Base-by-base conservation (phyloP, 2,888 invertebrate genomes). In the Volucella inflata region DNA sequence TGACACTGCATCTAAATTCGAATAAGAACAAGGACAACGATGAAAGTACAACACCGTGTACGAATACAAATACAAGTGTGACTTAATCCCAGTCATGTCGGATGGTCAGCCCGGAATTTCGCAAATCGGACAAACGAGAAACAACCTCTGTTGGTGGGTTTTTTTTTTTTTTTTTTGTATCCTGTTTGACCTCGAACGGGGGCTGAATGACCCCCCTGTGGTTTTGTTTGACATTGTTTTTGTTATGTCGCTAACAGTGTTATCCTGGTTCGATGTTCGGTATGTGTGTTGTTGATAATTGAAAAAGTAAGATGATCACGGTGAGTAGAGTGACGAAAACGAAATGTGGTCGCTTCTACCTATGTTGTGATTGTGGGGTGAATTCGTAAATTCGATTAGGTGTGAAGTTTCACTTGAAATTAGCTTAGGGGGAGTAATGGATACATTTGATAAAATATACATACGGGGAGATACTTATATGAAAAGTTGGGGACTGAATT, bases 261-360 rank as follows among this genome's bases (percentile, higher is more conserved):
- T 64, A 21, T 67, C 67, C 14, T 67, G 21, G n/a, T 44, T 48
- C 8, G 40, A 12, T 17, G 46, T 16, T 8, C 11, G 46, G 51
- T 36, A n/a, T 40, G 42, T 36, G 48, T 38, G 59, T 64, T 71
- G 78, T 55, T 46, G 65, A 84, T 84, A 84, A 84, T 84, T 84
- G 78, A 79, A 84, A 79, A 75, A 46, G 84, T 84, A 84, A 84
- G 79, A 84, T 53, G 75, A 84, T 70, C 62, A 65, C 10, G 51
- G 70, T 60, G 70, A 50, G 12, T 62, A n/a, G 12, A 65, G 40
- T 46, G 30, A 46, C 50, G 48, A 75, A 70, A 57, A 67, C 53
- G 46, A 30, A 30, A 30, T 46, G 14, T 12, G 4, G 40, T n/a
- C 16, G 30, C n/a, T 17, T 11, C 14, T 30, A 30, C 30, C 30